These are phyloP conservation scores for Oreocharis arfaki DNA, from an alignment of 2,113 vertebrate species.

Conservation along the genomic window DNA sequence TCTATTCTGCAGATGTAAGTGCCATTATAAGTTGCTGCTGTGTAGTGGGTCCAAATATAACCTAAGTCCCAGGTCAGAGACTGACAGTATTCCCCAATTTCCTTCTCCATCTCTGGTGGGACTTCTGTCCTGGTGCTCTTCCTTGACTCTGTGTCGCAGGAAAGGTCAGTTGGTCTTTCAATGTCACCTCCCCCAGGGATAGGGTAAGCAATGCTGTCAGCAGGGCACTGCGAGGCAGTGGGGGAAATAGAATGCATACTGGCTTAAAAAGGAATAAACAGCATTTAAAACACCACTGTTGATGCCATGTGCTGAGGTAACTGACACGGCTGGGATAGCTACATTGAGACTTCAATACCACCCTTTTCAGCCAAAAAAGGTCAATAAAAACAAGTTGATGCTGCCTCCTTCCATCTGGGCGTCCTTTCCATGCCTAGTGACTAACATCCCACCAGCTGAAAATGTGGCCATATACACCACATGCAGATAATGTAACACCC, in stretches of 20 bases:
- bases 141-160: background rate
- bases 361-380: background rate
- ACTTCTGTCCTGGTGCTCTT: background rate
- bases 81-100: background rate
- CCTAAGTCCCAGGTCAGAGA: background rate
- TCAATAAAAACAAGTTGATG: background rate
- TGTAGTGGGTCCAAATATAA: background rate
- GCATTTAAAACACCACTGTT: background rate
- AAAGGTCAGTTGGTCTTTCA: background rate
- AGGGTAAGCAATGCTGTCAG: background rate
- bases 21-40: background rate
- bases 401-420: background rate
- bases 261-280: background rate
- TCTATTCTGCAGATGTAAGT: background rate
- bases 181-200: background rate
- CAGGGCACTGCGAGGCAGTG: rapidly evolving
- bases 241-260: background rate
- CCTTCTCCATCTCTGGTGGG: background rate
- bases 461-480: rapidly evolving
- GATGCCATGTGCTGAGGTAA: background rate
- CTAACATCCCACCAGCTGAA: background rate
- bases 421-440: background rate
- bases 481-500: rapidly evolving
- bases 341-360: background rate
- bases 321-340: background rate